phyloP scores from a whole-genome alignment of 2,888 invertebrate species.

The Dioctria linearis region DNA sequence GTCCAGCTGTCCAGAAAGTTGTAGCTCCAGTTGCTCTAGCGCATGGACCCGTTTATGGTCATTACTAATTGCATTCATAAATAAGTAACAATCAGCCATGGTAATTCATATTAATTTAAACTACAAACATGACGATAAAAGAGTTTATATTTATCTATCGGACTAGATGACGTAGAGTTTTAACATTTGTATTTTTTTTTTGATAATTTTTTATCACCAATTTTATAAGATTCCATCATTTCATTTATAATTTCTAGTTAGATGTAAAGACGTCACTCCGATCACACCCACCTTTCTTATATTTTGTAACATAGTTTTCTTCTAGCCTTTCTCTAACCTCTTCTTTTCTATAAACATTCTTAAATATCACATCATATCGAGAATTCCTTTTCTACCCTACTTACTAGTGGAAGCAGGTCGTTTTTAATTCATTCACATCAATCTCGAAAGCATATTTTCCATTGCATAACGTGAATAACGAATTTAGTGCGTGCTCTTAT shows the following conservation, averaged over 20 bases:
- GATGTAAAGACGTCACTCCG: slow-evolving; percentile 46
- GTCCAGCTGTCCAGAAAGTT: slow-evolving; percentile 73
- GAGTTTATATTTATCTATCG: neutral
- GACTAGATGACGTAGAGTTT: slow-evolving; percentile 55
- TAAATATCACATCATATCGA: neutral
- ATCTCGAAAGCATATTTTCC: neutral
- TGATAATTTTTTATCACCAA: slow-evolving; percentile 33
- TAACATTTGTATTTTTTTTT: slow-evolving; percentile 52
- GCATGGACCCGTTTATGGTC: slow-evolving; percentile 68
- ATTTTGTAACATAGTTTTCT: slow-evolving; percentile 40
- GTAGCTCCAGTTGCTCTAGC: slow-evolving; percentile 71
- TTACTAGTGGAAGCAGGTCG: slow-evolving; percentile 15
- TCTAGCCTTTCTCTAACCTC: slow-evolving; percentile 19
- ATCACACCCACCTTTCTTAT: slow-evolving; percentile 44
- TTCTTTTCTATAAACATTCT: neutral
- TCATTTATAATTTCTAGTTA: slow-evolving; percentile 17
- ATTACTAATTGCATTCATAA: slow-evolving; percentile 67
- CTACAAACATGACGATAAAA: slow-evolving; percentile 24
- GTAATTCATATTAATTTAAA: slow-evolving; percentile 50
- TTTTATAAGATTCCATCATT: slow-evolving; percentile 44
- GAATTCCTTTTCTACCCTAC: neutral
- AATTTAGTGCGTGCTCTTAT: slow-evolving; percentile 8
- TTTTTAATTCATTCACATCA: slow-evolving; percentile 18
- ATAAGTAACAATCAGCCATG: slow-evolving; percentile 9
- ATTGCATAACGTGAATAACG: slow-evolving; percentile 46